Evolutionary conservation across 2,113 vertebrate species (phyloP).

Genomic region (Piprites chloris): DNA sequence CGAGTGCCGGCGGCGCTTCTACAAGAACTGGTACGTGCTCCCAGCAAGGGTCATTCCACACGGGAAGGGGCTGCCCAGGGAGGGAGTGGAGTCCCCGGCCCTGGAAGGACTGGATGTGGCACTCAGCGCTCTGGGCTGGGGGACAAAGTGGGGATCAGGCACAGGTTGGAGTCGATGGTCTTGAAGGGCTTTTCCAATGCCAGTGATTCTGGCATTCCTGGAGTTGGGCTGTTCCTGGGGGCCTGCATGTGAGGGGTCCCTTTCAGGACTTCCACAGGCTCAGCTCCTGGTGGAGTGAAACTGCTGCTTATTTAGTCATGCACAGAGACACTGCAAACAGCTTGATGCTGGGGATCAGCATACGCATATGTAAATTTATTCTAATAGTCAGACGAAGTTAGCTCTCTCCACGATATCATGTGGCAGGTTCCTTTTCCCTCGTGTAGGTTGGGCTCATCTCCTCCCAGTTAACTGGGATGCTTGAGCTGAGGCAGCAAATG

Average conservation of each 20-base stretch:
- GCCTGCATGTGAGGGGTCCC: neutral
- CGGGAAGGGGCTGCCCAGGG: neutral
- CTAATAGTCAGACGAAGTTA: neutral
- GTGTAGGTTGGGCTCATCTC: neutral
- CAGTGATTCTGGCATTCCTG: neutral
- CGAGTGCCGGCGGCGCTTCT: constrained; percentile 80
- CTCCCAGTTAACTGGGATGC: neutral
- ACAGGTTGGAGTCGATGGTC: rapidly evolving
- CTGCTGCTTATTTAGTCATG: neutral
- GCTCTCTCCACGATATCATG: neutral
- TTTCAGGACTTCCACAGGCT: neutral
- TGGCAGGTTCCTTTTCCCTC: neutral
- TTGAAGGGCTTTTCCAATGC: neutral
- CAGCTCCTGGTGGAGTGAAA: neutral
- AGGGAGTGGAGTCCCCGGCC: neutral
- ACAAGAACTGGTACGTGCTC: constrained; percentile 77
- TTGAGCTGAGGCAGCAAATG: neutral
- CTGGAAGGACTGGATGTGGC: neutral
- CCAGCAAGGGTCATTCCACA: neutral
- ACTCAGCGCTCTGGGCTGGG: neutral
- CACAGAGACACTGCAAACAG: neutral
- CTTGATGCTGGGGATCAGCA: neutral
- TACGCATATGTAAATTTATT: constrained; percentile 25
- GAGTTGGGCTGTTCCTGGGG: neutral
- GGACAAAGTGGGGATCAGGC: neutral